These are phyloP conservation scores for Hemibagrus guttatus DNA, from an alignment of 2,797 vertebrate genomes.

Conservation along the genomic window DNA sequence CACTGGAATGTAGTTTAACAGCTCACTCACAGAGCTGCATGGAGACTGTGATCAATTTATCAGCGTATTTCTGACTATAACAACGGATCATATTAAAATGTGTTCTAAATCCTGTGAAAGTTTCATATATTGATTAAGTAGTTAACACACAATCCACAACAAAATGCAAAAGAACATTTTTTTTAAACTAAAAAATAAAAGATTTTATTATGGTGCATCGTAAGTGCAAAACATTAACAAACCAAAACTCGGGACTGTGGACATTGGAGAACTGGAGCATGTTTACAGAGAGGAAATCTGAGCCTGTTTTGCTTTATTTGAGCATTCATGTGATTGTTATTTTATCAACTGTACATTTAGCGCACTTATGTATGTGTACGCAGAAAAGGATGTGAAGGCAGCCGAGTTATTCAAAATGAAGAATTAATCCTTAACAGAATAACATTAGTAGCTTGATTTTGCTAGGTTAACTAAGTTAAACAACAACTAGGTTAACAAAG, in stretches of 20 bases:
- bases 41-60: conserved; percentile 3
- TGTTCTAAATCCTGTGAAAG: neutral
- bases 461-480: neutral
- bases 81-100: neutral
- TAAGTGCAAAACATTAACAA: neutral
- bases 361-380: too few species aligned
- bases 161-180: neutral
- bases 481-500: too few species aligned
- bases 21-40: neutral
- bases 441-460: too few species aligned
- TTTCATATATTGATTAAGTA: neutral
- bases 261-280: neutral
- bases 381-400: neutral
- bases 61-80: neutral
- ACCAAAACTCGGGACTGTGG: neutral
- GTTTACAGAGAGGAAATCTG: neutral
- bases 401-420: neutral
- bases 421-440: neutral
- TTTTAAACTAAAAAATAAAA: conserved; percentile 1
- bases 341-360: neutral
- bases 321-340: neutral
- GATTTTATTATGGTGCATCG: neutral
- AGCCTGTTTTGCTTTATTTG: neutral
- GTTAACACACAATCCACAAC: neutral
- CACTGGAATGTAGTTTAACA: neutral